phyloP scores from a whole-genome alignment of 2,888 invertebrate genomes.

The Phaonia tiefii region DNA sequence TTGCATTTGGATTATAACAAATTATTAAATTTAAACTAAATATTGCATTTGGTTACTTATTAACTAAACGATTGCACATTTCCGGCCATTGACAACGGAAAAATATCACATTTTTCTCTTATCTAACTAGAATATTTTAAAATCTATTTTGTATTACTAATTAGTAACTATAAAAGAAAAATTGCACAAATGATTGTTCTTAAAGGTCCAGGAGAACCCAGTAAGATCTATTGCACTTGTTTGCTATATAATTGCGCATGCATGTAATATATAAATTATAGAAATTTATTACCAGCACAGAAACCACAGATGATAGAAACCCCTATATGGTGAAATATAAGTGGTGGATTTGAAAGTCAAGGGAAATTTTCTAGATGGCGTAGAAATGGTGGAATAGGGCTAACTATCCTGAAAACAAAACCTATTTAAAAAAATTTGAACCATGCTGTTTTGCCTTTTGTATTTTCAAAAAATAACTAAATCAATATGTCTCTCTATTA shows the following conservation, averaged over 20 bases:
- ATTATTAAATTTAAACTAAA: constrained; percentile 10
- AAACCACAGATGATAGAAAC: too few species aligned
- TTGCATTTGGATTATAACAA: background rate
- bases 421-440: too few species aligned
- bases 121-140: constrained; percentile 58
- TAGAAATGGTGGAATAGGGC: too few species aligned
- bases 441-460: too few species aligned
- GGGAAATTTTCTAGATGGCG: too few species aligned
- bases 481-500: too few species aligned
- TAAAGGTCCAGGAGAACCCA: background rate
- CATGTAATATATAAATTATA: background rate
- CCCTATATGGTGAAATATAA: too few species aligned
- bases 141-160: constrained; percentile 67
- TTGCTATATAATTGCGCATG: constrained; percentile 7
- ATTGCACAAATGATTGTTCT: constrained; percentile 38
- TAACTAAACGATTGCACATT: constrained; percentile 78
- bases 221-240: constrained; percentile 56
- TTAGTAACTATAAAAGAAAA: constrained; percentile 11
- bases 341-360: too few species aligned
- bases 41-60: constrained; percentile 56
- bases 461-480: too few species aligned
- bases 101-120: constrained; percentile 79
- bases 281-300: too few species aligned
- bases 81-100: constrained; percentile 80
- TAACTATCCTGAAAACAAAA: too few species aligned